phyloP scores from a whole-genome alignment of 2,888 invertebrate species.

The Cataglyphis cursor region DNA sequence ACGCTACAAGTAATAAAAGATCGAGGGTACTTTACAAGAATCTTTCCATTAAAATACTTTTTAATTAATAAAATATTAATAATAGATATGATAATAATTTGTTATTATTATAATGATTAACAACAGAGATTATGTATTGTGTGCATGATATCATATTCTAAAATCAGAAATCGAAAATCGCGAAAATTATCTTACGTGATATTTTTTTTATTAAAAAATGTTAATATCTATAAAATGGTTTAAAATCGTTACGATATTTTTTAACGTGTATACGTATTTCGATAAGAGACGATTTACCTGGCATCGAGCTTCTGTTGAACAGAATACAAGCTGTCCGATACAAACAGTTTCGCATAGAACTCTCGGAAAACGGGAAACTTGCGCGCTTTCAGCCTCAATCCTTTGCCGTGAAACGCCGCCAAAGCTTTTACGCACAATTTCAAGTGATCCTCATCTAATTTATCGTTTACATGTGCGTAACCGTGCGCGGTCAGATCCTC shows the following conservation, averaged over 20 bases:
- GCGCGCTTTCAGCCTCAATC: slow-evolving; percentile 73
- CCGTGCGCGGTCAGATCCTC: slow-evolving; percentile 79
- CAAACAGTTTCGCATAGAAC: slow-evolving; percentile 78
- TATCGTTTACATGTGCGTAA: slow-evolving; percentile 65
- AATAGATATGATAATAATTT: not conserved
- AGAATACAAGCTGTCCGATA: slow-evolving; percentile 63
- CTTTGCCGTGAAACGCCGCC: slow-evolving; percentile 80
- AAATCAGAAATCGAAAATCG: not conserved
- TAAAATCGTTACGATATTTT: not conserved
- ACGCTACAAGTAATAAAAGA: slow-evolving; percentile 64
- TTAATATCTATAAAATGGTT: not conserved
- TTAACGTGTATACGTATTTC: not conserved
- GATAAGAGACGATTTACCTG: slow-evolving; percentile 45
- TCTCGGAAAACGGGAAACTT: slow-evolving; percentile 78
- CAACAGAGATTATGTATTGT: not conserved
- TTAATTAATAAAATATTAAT: slow-evolving; percentile 1
- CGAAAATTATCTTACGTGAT: not conserved
- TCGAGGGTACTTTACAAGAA: not conserved
- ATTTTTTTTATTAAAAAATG: not conserved
- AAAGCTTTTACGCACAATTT: slow-evolving; percentile 75
- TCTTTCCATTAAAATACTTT: not conserved
- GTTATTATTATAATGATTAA: not conserved
- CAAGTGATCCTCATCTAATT: slow-evolving; percentile 78
- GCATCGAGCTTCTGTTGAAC: slow-evolving; percentile 3
- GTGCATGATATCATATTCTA: not conserved